These are phyloP conservation scores for Anabas testudineus DNA, from an alignment of 2,797 vertebrate genomes.

Conservation along the genomic window DNA sequence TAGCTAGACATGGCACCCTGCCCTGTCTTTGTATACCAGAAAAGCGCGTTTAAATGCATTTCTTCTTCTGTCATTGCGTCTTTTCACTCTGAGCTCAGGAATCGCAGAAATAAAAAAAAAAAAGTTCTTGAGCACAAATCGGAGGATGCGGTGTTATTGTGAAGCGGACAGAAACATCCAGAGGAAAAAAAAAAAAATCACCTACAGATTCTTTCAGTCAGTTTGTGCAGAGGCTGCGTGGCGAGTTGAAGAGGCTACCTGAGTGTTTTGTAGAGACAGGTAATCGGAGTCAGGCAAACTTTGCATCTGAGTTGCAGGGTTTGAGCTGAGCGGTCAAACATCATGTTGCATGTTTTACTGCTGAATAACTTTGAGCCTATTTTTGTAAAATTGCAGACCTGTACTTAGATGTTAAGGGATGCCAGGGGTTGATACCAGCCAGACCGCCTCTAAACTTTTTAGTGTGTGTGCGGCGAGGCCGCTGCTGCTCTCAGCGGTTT, in stretches of 20 bases:
- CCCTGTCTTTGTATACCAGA: slow-evolving; percentile 74
- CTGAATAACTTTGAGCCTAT: background rate
- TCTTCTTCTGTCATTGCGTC: background rate
- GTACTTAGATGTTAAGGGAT: background rate
- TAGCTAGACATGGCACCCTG: slow-evolving; percentile 72
- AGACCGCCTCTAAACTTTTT: slow-evolving; percentile 16
- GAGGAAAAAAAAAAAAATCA: slow-evolving; percentile 40
- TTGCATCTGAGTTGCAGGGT: background rate
- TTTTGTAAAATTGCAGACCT: background rate
- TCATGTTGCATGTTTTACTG: background rate
- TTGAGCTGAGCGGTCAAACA: background rate
- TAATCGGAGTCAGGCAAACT: background rate
- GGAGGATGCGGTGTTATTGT: background rate
- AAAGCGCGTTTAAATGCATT: background rate
- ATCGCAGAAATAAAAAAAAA: rapidly evolving
- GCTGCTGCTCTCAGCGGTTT: background rate
- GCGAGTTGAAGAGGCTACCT: slow-evolving; percentile 54
- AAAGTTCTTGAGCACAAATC: rapidly evolving
- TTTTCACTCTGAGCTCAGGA: background rate
- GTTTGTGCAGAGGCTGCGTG: slow-evolving; percentile 57
- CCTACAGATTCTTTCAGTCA: slow-evolving; percentile 53
- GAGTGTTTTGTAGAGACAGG: slow-evolving; percentile 31
- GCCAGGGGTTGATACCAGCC: background rate
- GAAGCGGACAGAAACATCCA: background rate
- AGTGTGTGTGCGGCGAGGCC: background rate